Evolutionary conservation across 1,140 invertebrate species (phyloP).

Genomic region (Calephelis virginiensis): DNA sequence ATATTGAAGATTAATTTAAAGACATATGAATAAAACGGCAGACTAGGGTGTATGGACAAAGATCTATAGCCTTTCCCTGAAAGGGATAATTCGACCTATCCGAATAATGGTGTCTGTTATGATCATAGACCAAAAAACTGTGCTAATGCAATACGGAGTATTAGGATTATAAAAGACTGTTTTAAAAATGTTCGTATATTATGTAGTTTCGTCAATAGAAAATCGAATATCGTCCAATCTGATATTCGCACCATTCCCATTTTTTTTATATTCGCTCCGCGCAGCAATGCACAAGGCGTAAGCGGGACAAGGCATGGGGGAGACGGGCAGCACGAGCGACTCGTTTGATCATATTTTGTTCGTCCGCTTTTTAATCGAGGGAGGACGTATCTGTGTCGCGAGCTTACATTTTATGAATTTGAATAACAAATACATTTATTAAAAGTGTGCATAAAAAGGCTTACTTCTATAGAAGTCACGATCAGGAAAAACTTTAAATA

Average conservation of each 20-base stretch:
- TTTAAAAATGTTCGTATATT: constrained; percentile 5
- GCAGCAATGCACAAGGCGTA: background rate
- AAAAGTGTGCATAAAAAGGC: background rate
- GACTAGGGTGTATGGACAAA: no score
- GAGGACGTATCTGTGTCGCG: background rate
- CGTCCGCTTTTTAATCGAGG: background rate
- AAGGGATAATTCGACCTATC: background rate
- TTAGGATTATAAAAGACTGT: background rate
- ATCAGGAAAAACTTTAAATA: constrained; percentile 1
- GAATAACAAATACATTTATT: background rate
- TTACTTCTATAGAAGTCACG: background rate
- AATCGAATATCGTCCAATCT: constrained; percentile 14
- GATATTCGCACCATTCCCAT: background rate
- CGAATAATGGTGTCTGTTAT: background rate
- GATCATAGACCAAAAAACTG: constrained; percentile 10
- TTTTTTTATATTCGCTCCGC: background rate
- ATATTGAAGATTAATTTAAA: no score
- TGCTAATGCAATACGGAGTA: background rate
- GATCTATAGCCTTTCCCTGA: no score
- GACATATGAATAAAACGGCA: no score
- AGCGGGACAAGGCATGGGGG: background rate
- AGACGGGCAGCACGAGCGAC: background rate
- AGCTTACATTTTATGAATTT: background rate
- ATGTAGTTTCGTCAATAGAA: constrained; percentile 10
- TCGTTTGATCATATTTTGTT: background rate